phyloP scores from a whole-genome alignment of 2,113 vertebrate genomes.

The Martes martes region DNA sequence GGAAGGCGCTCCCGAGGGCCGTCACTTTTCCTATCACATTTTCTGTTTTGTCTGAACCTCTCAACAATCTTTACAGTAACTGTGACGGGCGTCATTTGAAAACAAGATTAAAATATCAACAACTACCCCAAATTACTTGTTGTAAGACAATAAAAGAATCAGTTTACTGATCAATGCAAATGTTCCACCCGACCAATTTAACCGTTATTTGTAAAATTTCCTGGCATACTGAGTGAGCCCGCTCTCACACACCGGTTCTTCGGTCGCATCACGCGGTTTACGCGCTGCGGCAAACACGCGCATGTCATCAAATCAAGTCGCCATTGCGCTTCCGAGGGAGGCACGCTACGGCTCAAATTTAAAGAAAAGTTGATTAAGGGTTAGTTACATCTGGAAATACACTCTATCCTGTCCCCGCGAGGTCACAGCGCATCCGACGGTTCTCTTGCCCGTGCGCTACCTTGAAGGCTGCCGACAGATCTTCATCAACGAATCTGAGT shows the following conservation, averaged over 20 bases:
- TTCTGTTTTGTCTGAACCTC: neutral
- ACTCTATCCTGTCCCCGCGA: no score
- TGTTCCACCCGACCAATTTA: no score
- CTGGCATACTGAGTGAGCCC: neutral
- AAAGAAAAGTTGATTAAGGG: neutral
- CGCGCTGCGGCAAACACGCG: neutral
- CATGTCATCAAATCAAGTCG: accelerated
- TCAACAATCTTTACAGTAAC: neutral
- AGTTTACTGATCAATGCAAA: neutral
- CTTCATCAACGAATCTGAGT: constrained; percentile 65
- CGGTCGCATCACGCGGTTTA: neutral
- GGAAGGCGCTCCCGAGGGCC: neutral
- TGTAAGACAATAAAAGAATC: neutral
- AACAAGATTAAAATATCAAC: neutral
- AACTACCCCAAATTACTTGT: neutral
- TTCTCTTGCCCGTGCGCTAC: constrained; percentile 2
- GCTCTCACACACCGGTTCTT: neutral
- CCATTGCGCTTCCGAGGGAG: neutral
- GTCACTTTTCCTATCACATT: neutral
- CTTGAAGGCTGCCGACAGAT: constrained; percentile 22
- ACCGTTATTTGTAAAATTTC: neutral
- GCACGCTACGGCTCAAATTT: neutral
- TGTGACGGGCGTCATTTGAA: neutral
- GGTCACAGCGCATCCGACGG: accelerated
- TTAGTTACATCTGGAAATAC: neutral